Base-by-base conservation (phyloP, 2,888 invertebrate genomes). In the Meteorus cinctellus region DNA sequence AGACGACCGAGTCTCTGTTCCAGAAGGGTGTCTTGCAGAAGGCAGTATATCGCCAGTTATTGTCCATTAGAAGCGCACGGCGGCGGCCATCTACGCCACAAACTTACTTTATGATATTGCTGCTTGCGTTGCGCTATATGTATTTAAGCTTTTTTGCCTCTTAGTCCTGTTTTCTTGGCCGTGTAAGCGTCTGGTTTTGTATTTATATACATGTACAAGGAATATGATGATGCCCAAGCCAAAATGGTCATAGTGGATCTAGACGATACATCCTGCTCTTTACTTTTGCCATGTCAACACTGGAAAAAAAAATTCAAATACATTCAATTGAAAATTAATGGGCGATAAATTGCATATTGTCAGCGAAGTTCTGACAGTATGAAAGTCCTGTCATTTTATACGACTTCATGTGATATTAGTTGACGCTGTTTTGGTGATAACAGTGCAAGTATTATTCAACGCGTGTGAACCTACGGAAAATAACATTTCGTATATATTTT, bases 31-130 rank as follows among this genome's bases (percentile, higher is more conserved):
- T 78, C 77, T 55, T 76, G 83, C 81, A 85, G 81, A 84, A 86
- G 84, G 85, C 85, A 84, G 84, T 86, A 86, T 85, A 86, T 87
- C 85, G 84, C 81, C 55, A 80, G 86, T 87, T 87, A 87, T 86
- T 86, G 87, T 87, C 87, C 86, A 87, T 87, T 87, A 87, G 84
- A 84, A 84, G 82, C 82, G 82, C 84, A 80, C 82, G 83, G 82
- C 82, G 83, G 82, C 82, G 83, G 82, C 86, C 83, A 86, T 86
- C 86, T 83, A 85, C 82, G 85, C 85, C 86, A 85, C 84, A 81
- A 82, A 85, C 86, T 86, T 86, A 86, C 83, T 86, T 86, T 87
- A 86, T 84, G 87, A 87, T 85, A 86, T 84, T 85, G 83, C 85
- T 81, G 81, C 81, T 81, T 81, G 79, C 80, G 81, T 79, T 71